Evolutionary conservation across 2,797 vertebrate genomes (phyloP), one percentile per base, ranked within the genome.

Genomic region (Eptatretus atami): DNA sequence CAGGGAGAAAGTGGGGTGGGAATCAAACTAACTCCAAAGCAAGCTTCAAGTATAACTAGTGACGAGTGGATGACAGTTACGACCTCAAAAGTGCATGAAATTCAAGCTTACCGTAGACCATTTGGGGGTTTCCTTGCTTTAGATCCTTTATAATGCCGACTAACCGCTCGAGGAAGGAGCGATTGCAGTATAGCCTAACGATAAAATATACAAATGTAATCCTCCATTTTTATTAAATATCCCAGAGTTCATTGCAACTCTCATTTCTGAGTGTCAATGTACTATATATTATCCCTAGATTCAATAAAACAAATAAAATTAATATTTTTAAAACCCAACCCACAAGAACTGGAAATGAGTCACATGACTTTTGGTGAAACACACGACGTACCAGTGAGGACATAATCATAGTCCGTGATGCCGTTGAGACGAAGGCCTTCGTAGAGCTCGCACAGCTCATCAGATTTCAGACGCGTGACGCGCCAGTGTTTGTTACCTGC

Each of bases 401-500:
- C 84, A 11, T 95, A 95, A 75, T 95, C 87, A 2, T 96, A 96
- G 6, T 74, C 78, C 66, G 86, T 90, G 3, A 92, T 82, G 1
- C 75, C 71, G 75, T 96, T 96, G 72, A 92, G 79, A 68, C 79
- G 83, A 66, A 96, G 83, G 19, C 90, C 90, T 11, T 90, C 81
- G 1, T 95, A 95, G 1, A 96, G 75, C 52, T 87, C 82, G 1
- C 92, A 84, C 6, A 96, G 84, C 70, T 95, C 88, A 9, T 78
- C 75, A 1, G 90, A 82, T 6, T 80, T 92, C 76, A 96, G 71
- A n/a, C 65, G 90, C 83, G 67, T 96, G 88, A 1, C 90, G 72
- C 83, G 94, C 88, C 90, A 96, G 71, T 95, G 82, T 2, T 78
- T 73, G 63, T 96, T 95, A 69, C 88, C 88, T 96, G 72, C 55